Evolutionary conservation across 2,888 invertebrate genomes (phyloP).

Genomic region (Eupithecia subumbrata): DNA sequence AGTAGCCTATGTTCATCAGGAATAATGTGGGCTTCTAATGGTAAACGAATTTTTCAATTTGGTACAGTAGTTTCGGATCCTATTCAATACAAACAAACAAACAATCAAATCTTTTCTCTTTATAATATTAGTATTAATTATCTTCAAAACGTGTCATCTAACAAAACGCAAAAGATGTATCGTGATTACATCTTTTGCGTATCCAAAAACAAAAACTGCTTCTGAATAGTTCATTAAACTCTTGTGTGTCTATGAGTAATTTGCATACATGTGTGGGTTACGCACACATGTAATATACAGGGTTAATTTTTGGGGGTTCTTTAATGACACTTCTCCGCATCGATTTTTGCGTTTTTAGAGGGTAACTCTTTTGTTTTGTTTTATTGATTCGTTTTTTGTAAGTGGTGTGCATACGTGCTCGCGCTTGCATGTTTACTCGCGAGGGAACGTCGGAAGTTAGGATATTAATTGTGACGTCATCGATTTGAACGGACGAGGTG

Average conservation of each 20-base stretch:
- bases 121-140: no score
- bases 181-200: not conserved
- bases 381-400: slow-evolving; percentile 73
- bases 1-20: no score
- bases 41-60: no score
- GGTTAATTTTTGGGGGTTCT: slow-evolving; percentile 83
- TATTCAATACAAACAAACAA: no score
- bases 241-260: slow-evolving; percentile 58
- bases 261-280: slow-evolving; percentile 56
- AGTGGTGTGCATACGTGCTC: slow-evolving; percentile 65
- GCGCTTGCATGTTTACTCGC: slow-evolving; percentile 49
- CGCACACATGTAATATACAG: slow-evolving; percentile 47
- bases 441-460: slow-evolving; percentile 46
- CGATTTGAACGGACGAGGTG: slow-evolving; percentile 16
- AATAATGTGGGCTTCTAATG: no score
- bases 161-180: slow-evolving; percentile 1
- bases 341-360: slow-evolving; percentile 80
- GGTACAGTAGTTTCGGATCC: no score
- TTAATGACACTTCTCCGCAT: slow-evolving; percentile 83
- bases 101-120: no score
- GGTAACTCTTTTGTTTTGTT: slow-evolving; percentile 80
- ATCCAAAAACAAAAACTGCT: slow-evolving; percentile 31
- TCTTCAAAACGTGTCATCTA: slow-evolving; percentile 15
- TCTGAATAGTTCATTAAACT: slow-evolving; percentile 51
- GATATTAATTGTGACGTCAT: slow-evolving; percentile 49